A percentile compares a stretch with the other conserved stretches of the same genome.
Evolutionary conservation across 2,797 vertebrate species (phyloP).

Genomic region (Leptoclinus maculatus): DNA sequence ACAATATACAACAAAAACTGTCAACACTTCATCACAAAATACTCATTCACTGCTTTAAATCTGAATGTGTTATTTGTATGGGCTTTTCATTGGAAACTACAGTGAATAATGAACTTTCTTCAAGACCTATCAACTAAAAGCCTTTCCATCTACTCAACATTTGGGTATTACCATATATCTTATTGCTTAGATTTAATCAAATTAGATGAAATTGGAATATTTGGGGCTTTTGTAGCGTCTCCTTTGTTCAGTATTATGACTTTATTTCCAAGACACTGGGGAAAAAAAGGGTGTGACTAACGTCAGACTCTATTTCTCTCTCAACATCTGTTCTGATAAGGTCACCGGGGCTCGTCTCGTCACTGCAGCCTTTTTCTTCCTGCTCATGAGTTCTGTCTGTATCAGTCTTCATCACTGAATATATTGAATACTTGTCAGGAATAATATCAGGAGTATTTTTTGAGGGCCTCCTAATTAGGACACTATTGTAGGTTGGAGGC

Average conservation of each 20-base stretch:
- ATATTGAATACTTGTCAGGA: slow-evolving; percentile 71
- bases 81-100: background rate
- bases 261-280: slow-evolving; percentile 53
- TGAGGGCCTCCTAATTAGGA: slow-evolving; percentile 64
- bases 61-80: background rate
- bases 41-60: background rate
- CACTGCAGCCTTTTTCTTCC: slow-evolving; percentile 68
- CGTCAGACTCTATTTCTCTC: slow-evolving; percentile 65
- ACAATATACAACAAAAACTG: background rate
- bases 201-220: slow-evolving; percentile 57
- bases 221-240: slow-evolving; percentile 29
- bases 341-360: slow-evolving; percentile 71
- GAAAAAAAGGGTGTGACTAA: slow-evolving; percentile 59
- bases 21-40: slow-evolving; percentile 1
- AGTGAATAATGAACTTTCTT: slow-evolving; percentile 23
- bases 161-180: slow-evolving; percentile 59
- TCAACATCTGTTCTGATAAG: slow-evolving; percentile 75
- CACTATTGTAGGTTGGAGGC: slow-evolving; percentile 50
- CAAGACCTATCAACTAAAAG: slow-evolving; percentile 6
- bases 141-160: slow-evolving; percentile 31
- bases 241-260: slow-evolving; percentile 67
- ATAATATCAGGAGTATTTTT: slow-evolving; percentile 70
- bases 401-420: slow-evolving; percentile 72
- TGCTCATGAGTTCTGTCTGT: slow-evolving; percentile 73
- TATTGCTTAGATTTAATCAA: slow-evolving; percentile 69